Conservation (phyloP, 1,140 invertebrate genomes). For the Polypedilum pembai region DNA sequence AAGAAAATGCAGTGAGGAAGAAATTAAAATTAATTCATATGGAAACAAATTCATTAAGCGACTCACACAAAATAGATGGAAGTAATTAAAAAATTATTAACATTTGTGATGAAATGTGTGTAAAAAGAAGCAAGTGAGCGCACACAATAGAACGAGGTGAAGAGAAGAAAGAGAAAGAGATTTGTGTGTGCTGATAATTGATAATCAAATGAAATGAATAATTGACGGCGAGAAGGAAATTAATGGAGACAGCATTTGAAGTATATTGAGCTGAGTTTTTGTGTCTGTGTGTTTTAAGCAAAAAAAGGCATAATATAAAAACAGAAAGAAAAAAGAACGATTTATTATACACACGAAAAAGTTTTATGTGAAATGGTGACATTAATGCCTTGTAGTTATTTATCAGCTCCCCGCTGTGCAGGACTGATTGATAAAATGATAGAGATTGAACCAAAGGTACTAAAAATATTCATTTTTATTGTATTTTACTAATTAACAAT, state of each 20-base stretch:
- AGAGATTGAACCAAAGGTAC: constrained; percentile 46
- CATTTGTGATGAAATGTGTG: not conserved
- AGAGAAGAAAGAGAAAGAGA: not conserved
- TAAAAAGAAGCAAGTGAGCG: not conserved
- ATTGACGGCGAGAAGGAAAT: not conserved
- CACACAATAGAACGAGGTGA: not conserved
- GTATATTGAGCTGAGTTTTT: not conserved
- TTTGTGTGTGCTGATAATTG: not conserved
- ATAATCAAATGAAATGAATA: constrained; percentile 20
- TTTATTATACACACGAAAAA: constrained; percentile 14
- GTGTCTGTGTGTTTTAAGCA: not conserved
- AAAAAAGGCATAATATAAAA: not conserved
- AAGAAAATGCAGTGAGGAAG: not conserved
- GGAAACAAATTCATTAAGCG: not conserved
- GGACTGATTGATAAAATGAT: constrained; percentile 52
- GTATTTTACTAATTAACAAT: constrained; percentile 29
- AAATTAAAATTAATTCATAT: constrained; percentile 6
- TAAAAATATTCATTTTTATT: constrained; percentile 33
- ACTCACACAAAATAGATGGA: not conserved
- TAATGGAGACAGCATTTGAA: constrained; percentile 1
- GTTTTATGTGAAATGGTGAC: constrained; percentile 44
- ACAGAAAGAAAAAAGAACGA: not conserved
- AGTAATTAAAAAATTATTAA: constrained; percentile 4
- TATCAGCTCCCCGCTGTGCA: constrained; percentile 44
- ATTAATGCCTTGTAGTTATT: constrained; percentile 50